A percentile compares a stretch with the other conserved stretches of the same genome.
These are phyloP conservation scores for Oreochromis spilurus DNA, from an alignment of 2,113 vertebrate genomes.

Conservation along the genomic window DNA sequence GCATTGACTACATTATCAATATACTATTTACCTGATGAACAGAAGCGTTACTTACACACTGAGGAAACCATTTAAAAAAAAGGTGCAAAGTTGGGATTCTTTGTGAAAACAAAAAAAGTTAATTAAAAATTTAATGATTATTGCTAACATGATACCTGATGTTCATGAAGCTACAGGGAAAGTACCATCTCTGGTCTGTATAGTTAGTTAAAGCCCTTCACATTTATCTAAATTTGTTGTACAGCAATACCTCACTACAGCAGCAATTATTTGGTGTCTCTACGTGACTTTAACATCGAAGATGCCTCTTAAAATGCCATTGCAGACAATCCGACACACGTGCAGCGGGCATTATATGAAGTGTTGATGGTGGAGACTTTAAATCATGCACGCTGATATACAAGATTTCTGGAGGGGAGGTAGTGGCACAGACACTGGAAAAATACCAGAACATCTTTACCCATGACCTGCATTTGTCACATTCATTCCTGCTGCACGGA, in stretches of 20 bases:
- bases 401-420: constrained; percentile 17
- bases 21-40: background rate
- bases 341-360: background rate
- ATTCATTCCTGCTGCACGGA: constrained; percentile 56
- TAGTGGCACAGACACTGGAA: constrained; percentile 59
- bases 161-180: background rate
- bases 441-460: constrained; percentile 67
- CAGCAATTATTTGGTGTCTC: background rate
- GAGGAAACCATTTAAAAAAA: background rate
- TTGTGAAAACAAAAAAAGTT: background rate
- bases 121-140: background rate
- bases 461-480: constrained; percentile 65
- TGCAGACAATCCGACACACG: background rate
- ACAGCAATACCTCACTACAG: background rate
- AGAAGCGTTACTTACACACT: background rate
- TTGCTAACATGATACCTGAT: background rate
- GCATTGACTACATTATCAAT: background rate
- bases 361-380: constrained; percentile 25
- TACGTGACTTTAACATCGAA: background rate
- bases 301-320: background rate
- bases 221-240: background rate
- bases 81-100: background rate
- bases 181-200: background rate
- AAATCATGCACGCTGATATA: constrained; percentile 34
- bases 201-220: background rate